phyloP scores from a whole-genome alignment of 2,113 vertebrate genomes.

The Sinocyclocheilus anshuiensis region DNA sequence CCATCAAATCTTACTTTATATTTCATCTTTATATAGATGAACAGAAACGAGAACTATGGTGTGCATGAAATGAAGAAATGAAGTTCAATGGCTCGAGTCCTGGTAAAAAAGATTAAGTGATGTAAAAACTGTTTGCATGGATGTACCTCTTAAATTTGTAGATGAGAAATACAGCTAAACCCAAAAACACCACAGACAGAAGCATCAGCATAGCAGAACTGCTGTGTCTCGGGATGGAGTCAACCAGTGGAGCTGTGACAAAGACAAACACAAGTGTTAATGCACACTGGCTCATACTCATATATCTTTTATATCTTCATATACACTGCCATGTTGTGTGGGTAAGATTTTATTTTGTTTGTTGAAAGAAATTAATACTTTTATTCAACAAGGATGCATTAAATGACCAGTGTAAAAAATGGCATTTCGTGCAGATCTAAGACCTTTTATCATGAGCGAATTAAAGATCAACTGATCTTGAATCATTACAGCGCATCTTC shows the following conservation, averaged over 20 bases:
- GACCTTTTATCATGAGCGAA: no score
- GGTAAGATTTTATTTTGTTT: no score
- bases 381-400: no score
- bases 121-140: not conserved
- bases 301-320: not conserved
- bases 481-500: not conserved
- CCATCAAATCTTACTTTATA: slow-evolving; percentile 17
- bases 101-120: not conserved
- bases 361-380: no score
- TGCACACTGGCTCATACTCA: not conserved
- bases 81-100: not conserved
- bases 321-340: not conserved
- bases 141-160: slow-evolving; percentile 98
- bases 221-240: slow-evolving; percentile 89
- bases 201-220: slow-evolving; percentile 97
- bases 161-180: slow-evolving; percentile 94
- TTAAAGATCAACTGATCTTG: not conserved
- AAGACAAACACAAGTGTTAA: slow-evolving; percentile 12
- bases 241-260: slow-evolving; percentile 88
- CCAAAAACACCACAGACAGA: slow-evolving; percentile 90
- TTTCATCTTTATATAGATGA: slow-evolving; percentile 2
- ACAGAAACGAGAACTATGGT: not conserved
- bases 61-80: not conserved
- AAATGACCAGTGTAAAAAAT: no score
- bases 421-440: no score